A percentile compares a stretch with the other conserved stretches of the same genome.
Evolutionary conservation across 2,888 invertebrate genomes (phyloP).

Genomic region (Drosophila diplacantha): DNA sequence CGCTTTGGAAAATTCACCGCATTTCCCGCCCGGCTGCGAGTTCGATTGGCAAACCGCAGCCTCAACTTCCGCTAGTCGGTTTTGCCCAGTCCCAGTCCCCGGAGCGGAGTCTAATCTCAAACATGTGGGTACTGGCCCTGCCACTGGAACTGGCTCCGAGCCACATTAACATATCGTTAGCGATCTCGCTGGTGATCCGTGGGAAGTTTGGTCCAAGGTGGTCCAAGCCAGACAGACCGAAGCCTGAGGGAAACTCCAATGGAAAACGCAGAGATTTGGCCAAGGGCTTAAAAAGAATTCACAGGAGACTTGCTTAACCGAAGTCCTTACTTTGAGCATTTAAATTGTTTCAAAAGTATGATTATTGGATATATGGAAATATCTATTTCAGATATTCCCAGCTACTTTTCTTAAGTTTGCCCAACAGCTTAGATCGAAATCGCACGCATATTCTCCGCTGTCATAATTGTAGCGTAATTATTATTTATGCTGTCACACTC

Average conservation of each 20-base stretch:
- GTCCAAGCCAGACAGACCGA: conserved; percentile 20
- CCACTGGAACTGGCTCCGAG: conserved; percentile 1
- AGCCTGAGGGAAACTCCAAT: conserved; percentile 60
- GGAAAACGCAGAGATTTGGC: conserved; percentile 23
- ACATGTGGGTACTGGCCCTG: conserved; percentile 56
- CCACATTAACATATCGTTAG: conserved; percentile 65
- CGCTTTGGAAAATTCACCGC: conserved; percentile 48
- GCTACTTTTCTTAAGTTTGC: conserved; percentile 7
- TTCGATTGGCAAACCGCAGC: conserved; percentile 44
- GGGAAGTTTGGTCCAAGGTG: conserved; percentile 41
- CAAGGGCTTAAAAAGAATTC: conserved; percentile 26
- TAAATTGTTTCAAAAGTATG: conserved; percentile 61
- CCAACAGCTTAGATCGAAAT: conserved; percentile 21
- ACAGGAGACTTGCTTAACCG: conserved; percentile 21
- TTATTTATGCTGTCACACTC: conserved; percentile 72
- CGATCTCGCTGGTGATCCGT: conserved; percentile 43
- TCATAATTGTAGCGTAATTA: conserved; percentile 73
- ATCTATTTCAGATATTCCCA: conserved; percentile 49
- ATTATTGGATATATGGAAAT: not conserved
- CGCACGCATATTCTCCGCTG: conserved; percentile 30
- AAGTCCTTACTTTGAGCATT: conserved; percentile 61
- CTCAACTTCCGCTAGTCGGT: conserved; percentile 62
- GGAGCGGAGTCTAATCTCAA: conserved; percentile 55
- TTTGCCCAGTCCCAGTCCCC: conserved; percentile 50
- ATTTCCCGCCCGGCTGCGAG: conserved; percentile 39